A percentile compares a stretch with the other conserved stretches of the same genome.
Conservation (phyloP, 2,888 invertebrate genomes). For the Hirtodrosophila trivittata region DNA sequence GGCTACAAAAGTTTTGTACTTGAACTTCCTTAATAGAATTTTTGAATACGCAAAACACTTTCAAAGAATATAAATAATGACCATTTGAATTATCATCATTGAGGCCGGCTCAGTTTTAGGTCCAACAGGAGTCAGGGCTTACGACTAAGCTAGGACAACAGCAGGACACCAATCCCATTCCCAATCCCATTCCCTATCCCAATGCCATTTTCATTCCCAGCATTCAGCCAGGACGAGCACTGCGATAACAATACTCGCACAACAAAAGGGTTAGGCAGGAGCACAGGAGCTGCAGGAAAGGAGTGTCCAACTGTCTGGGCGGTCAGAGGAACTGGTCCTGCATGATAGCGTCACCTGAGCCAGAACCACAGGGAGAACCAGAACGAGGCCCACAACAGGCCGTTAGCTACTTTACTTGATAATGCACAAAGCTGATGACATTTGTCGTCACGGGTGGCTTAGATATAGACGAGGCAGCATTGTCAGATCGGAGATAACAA, state of each 20-base stretch:
- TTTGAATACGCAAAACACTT: constrained; percentile 83
- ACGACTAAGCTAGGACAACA: neutral
- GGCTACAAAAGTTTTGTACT: constrained; percentile 67
- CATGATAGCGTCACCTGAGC: too few species aligned
- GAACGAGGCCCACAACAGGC: too few species aligned
- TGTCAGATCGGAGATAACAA: constrained; percentile 37
- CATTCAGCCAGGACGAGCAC: neutral
- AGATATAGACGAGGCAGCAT: constrained; percentile 32
- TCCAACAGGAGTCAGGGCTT: constrained; percentile 6
- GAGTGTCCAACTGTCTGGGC: neutral
- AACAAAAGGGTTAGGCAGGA: constrained; percentile 1
- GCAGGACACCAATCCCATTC: neutral
- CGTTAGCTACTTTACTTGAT: constrained; percentile 63
- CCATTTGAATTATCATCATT: constrained; percentile 81
- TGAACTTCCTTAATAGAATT: constrained; percentile 83
- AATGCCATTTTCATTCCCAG: neutral
- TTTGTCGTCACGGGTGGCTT: constrained; percentile 57
- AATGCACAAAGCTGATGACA: constrained; percentile 64
- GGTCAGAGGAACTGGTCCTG: too few species aligned
- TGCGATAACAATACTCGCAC: constrained; percentile 3
- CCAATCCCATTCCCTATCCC: neutral
- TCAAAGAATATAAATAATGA: constrained; percentile 83
- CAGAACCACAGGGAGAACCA: too few species aligned
- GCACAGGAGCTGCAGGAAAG: neutral
- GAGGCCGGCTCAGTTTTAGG: constrained; percentile 11